Evolutionary conservation across 1,140 invertebrate species (phyloP).

Genomic region (Drosophila cardini): DNA sequence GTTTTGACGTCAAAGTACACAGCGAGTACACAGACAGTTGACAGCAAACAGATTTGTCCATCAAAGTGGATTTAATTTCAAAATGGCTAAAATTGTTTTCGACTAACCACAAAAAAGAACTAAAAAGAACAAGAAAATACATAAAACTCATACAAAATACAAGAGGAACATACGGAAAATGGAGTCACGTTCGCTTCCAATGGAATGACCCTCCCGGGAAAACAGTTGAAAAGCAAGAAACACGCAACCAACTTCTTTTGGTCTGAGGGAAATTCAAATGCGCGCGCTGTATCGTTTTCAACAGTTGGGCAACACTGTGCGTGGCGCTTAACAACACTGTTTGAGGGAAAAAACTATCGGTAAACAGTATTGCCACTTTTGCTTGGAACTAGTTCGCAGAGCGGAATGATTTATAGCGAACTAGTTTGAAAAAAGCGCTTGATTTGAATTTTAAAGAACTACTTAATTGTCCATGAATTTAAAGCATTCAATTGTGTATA

Average conservation of each 20-base stretch:
- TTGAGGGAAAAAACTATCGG: conserved; percentile 12
- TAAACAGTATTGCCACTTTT: conserved; percentile 13
- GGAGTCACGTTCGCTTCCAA: conserved; percentile 63
- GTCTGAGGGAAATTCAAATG: conserved; percentile 19
- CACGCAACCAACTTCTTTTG: conserved; percentile 14
- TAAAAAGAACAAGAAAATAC: conserved; percentile 5
- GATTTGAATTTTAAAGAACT: neutral
- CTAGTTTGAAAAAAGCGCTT: neutral
- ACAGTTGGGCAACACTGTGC: conserved; percentile 3
- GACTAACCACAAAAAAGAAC: conserved; percentile 19
- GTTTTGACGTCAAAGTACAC: conserved; percentile 40
- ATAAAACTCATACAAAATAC: conserved; percentile 47
- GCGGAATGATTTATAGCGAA: neutral
- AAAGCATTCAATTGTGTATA: too few species aligned
- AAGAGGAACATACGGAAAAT: conserved; percentile 59
- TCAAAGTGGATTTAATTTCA: conserved; percentile 75
- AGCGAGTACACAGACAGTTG: conserved; percentile 14
- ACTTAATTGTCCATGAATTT: neutral
- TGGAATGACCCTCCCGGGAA: conserved; percentile 54
- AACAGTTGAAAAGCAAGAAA: conserved; percentile 8
- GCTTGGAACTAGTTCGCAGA: conserved; percentile 1
- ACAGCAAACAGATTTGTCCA: conserved; percentile 52
- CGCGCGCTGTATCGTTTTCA: neutral
- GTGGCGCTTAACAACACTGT: neutral
- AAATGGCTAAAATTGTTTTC: conserved; percentile 42